A percentile compares a stretch with the other conserved stretches of the same genome.
Evolutionary conservation across 2,113 vertebrate genomes (phyloP).

Genomic region (Tychaedon coryphoeus): DNA sequence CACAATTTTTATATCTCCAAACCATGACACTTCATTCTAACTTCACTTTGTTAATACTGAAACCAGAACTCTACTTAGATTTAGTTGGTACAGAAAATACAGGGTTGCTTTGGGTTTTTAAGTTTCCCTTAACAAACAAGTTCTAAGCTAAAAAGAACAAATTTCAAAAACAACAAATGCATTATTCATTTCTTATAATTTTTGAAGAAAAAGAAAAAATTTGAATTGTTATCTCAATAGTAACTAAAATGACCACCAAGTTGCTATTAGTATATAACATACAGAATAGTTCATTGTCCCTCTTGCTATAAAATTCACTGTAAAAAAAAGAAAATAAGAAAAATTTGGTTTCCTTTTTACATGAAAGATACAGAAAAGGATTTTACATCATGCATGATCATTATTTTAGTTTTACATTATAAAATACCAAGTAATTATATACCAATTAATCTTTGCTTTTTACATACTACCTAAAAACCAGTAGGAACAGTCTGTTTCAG

Average conservation of each 20-base stretch:
- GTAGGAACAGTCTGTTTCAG: background rate
- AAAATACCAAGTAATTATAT: background rate
- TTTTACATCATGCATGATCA: background rate
- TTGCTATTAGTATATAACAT: background rate
- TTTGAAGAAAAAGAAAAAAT: background rate
- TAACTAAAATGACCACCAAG: background rate
- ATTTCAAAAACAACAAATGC: background rate
- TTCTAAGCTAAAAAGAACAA: background rate
- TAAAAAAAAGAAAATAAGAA: background rate
- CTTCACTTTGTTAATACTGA: background rate
- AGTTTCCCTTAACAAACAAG: background rate
- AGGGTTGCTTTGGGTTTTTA: background rate
- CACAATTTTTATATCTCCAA: background rate
- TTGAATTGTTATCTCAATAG: background rate
- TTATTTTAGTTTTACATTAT: background rate
- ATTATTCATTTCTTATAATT: background rate
- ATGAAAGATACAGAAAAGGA: background rate
- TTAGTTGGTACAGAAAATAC: background rate
- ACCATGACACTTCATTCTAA: background rate
- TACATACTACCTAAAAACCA: background rate
- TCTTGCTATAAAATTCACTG: background rate
- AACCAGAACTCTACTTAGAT: background rate
- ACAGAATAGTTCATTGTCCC: background rate
- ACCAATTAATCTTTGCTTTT: background rate
- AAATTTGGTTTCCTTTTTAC: background rate